phyloP scores from a whole-genome alignment of 2,797 vertebrate species.

The Crotalus adamanteus region DNA sequence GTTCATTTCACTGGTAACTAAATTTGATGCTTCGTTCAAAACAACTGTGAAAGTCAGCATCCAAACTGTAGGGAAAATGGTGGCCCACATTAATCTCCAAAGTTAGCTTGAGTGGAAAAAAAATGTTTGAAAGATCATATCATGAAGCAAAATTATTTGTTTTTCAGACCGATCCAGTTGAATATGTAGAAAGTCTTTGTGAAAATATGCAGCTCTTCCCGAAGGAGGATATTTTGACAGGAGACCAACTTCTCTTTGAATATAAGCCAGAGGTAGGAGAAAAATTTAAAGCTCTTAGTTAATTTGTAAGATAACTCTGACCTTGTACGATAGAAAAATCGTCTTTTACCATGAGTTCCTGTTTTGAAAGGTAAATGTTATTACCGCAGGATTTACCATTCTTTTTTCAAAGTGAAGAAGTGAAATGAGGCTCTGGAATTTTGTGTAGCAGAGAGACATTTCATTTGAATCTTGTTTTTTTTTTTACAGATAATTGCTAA shows the following conservation, averaged over 20 bases:
- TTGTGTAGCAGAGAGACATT: background rate
- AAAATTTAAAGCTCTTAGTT: background rate
- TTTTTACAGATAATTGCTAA: constrained; percentile 80
- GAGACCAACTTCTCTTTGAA: constrained; percentile 92
- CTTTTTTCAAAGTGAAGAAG: background rate
- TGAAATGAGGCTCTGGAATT: background rate
- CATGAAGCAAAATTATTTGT: constrained; percentile 37
- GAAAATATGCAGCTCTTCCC: constrained; percentile 96
- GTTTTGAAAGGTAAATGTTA: background rate
- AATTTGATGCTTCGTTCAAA: background rate
- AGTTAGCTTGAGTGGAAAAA: background rate
- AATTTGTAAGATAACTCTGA: background rate
- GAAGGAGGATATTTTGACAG: constrained; percentile 89
- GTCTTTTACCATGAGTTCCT: constrained; percentile 1
- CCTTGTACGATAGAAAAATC: background rate
- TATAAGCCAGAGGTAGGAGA: constrained; percentile 82
- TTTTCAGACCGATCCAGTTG: constrained; percentile 89
- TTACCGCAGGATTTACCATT: background rate
- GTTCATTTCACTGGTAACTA: background rate
- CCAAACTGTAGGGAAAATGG: background rate
- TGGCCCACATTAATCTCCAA: background rate
- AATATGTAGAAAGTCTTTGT: constrained; percentile 92
- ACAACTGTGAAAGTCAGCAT: background rate
- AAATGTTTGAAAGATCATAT: background rate
- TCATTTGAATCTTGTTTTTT: constrained; percentile 4